Base-by-base conservation (phyloP, 1,140 invertebrate species). In the Cylas formicarius region DNA sequence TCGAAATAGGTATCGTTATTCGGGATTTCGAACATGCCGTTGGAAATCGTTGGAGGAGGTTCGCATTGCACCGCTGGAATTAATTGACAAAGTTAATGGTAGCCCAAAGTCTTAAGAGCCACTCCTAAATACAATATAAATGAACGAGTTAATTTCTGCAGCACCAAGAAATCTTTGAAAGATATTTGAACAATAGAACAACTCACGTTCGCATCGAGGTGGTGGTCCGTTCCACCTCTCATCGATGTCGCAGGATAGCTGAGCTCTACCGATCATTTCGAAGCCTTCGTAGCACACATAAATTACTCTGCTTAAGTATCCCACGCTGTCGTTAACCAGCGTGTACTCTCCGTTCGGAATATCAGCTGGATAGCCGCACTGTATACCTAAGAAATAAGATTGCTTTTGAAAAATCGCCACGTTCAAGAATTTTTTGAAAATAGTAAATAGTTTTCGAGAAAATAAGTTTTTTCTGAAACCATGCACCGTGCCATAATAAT, bases 171-270 rank as follows among this genome's bases (percentile, higher is more conserved):
- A n/a, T n/a, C n/a, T n/a, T n/a, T n/a, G n/a, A n/a, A n/a, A 14
- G 16, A 33, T 8, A 8, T 14, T 33, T n/a, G n/a, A n/a, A n/a
- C n/a, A 26, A 22, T 34, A 37, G 10, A 24, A 27, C 14, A 14
- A 72, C 69, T 71, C 69, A 86, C 83, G 79, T 62, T 90, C 84
- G 61, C 89, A 92, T 53, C 82, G 70, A 4, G 90, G 90, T 42
- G 90, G 90, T 18, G 90, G 90, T 34, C 90, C 90, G 61, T 94
- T 91, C 90, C 90, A 95, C 39, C 86, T 74, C 59, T 90, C 87
- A 58, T 94, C 90, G 54, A 92, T 84, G 65, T 94, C 90, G 60
- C 90, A 95, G 4, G 85, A 84, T 2, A 95, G 69, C 49, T 85
- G 74, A 1, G 84, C 80, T 19, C 89, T 74, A 18, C 82, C 81